Percentiles rank a stretch among this genome's conserved stretches.
These are phyloP conservation scores for Ceratoteleas bidentatus DNA, from an alignment of 1,140 invertebrate species.

Conservation along the genomic window DNA sequence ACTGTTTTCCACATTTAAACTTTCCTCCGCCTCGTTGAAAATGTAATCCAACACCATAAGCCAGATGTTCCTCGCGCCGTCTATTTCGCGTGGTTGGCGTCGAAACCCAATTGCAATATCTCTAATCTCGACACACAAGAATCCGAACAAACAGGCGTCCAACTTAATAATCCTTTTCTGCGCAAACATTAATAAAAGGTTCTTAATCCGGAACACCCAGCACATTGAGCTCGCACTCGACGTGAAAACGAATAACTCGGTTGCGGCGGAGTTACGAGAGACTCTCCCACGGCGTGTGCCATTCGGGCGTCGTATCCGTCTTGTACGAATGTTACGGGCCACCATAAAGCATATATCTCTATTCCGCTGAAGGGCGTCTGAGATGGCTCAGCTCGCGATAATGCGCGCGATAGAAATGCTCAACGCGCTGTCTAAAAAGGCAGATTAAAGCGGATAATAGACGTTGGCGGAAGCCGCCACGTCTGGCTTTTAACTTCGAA, in stretches of 20 bases:
- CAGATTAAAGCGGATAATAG: constrained; percentile 65
- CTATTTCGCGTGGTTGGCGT: neutral
- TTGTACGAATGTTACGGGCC: constrained; percentile 68
- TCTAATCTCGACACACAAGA: constrained; percentile 4
- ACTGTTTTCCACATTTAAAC: too few relatives aligned
- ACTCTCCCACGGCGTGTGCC: constrained; percentile 42
- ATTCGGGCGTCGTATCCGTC: constrained; percentile 31
- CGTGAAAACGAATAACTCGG: constrained; percentile 38
- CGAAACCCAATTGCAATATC: constrained; percentile 16
- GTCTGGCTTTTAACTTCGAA: constrained; percentile 65
- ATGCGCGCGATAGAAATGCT: constrained; percentile 59
- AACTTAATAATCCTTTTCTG: constrained; percentile 12
- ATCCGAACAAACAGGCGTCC: constrained; percentile 13
- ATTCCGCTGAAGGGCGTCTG: constrained; percentile 65
- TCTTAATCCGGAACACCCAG: constrained; percentile 24
- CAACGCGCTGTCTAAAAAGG: constrained; percentile 47
- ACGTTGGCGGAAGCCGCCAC: constrained; percentile 35
- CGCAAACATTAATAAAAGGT: constrained; percentile 28
- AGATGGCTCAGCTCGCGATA: constrained; percentile 52
- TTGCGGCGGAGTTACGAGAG: constrained; percentile 68
- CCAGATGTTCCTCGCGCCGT: neutral
- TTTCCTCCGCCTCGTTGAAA: too few relatives aligned
- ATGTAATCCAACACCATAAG: too few relatives aligned
- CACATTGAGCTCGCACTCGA: constrained; percentile 29
- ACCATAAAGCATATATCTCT: constrained; percentile 72